Evolutionary conservation across 2,888 invertebrate genomes (phyloP).

Genomic region (Plebejus melissa): DNA sequence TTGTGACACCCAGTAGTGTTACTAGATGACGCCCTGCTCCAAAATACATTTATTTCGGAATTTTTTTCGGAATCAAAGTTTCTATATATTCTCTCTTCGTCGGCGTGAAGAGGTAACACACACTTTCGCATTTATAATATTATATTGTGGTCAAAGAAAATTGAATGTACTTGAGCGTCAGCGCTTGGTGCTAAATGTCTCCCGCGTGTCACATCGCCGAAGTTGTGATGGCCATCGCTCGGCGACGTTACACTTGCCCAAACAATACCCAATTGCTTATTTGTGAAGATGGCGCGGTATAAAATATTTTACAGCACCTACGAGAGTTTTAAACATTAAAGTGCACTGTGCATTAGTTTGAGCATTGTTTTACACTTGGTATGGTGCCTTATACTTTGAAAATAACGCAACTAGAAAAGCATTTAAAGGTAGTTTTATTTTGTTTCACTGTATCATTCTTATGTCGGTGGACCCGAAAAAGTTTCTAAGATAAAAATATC

Average conservation of each 20-base stretch:
- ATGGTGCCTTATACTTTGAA: neutral
- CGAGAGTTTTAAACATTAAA: constrained; percentile 19
- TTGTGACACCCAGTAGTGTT: no score
- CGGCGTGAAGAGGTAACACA: no score
- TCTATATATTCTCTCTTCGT: no score
- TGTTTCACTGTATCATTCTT: no score
- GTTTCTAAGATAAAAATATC: no score
- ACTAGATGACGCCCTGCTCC: no score
- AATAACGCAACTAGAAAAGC: neutral
- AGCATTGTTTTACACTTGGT: neutral
- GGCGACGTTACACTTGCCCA: constrained; percentile 30
- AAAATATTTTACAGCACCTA: constrained; percentile 30
- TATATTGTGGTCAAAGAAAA: constrained; percentile 65
- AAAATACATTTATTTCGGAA: no score
- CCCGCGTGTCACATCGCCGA: constrained; percentile 62
- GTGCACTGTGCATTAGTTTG: neutral
- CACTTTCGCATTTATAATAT: neutral
- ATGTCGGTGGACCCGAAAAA: no score
- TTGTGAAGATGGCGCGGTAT: constrained; percentile 30
- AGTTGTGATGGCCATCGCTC: constrained; percentile 57
- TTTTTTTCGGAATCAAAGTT: no score
- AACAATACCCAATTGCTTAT: constrained; percentile 33
- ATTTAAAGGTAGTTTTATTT: no score
- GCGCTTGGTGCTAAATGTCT: constrained; percentile 70
- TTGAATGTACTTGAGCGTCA: constrained; percentile 63